Evolutionary conservation across 1,140 invertebrate species (phyloP).

Genomic region (Oryzaephilus surinamensis): DNA sequence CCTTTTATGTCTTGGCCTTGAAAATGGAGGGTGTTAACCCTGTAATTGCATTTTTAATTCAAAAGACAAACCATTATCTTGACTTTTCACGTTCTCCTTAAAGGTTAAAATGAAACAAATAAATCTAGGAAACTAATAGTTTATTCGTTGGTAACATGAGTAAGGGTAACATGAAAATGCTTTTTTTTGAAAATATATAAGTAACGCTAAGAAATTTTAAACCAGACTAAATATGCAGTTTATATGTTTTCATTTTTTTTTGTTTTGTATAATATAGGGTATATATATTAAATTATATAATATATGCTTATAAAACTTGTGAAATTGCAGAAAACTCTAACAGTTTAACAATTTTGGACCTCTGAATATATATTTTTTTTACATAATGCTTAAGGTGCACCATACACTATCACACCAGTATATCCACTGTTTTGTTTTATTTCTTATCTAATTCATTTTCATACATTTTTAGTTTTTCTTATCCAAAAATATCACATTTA

Average conservation of each 20-base stretch:
- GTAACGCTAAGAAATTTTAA: conserved; percentile 31
- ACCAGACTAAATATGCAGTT: conserved; percentile 32
- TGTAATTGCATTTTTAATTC: too few species aligned
- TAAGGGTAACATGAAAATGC: conserved; percentile 33
- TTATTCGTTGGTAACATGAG: conserved; percentile 33
- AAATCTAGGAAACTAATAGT: conserved; percentile 32
- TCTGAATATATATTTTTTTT: conserved; percentile 32
- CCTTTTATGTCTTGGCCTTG: too few species aligned
- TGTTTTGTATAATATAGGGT: conserved; percentile 29
- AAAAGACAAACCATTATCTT: too few species aligned
- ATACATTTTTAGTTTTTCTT: not conserved
- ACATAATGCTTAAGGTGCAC: conserved; percentile 34
- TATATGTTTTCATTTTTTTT: too few species aligned
- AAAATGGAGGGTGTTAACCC: too few species aligned
- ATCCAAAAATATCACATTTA: too few species aligned
- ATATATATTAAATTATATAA: conserved; percentile 29
- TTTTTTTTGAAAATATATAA: conserved; percentile 30
- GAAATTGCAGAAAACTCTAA: conserved; percentile 38
- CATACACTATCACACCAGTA: conserved; percentile 35
- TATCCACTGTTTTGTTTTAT: conserved; percentile 13
- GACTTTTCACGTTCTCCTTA: too few species aligned
- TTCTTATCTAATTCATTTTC: conserved; percentile 3
- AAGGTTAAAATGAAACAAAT: conserved; percentile 3
- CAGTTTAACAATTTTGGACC: conserved; percentile 37
- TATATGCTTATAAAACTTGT: conserved; percentile 37